Conservation (phyloP, 2,797 vertebrate genomes). For the Danio jaintianensis region DNA sequence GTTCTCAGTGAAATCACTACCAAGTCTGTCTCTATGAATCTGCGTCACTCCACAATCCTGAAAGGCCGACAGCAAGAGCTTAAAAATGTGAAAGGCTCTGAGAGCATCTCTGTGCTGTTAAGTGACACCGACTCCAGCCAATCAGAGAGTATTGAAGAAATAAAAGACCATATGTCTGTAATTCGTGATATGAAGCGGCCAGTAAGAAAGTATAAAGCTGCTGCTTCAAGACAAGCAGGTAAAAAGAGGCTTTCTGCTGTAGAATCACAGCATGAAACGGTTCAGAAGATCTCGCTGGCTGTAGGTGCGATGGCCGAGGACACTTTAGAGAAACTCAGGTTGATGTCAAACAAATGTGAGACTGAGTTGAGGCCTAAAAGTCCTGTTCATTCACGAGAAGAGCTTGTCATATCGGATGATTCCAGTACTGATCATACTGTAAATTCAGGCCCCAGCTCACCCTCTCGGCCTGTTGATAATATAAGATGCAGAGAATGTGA, state of each 20-base stretch:
- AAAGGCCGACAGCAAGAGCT: neutral
- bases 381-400: neutral
- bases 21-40: constrained; percentile 33
- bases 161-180: neutral
- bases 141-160: neutral
- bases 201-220: neutral
- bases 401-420: constrained; percentile 1
- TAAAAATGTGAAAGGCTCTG: neutral
- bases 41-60: neutral
- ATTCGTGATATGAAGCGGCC: neutral
- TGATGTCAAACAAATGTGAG: neutral
- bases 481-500: constrained; percentile 41
- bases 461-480: neutral
- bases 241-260: neutral
- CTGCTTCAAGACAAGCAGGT: neutral
- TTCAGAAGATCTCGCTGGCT: constrained; percentile 39
- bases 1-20: constrained; percentile 5
- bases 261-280: neutral
- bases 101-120: neutral
- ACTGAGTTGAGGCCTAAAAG: neutral
- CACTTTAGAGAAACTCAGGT: constrained; percentile 22
- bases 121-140: neutral
- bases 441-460: constrained; percentile 54
- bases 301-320: constrained; percentile 35
- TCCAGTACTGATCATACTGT: constrained; percentile 6